A percentile compares a stretch with the other conserved stretches of the same genome.
phyloP scores from a whole-genome alignment of 2,888 invertebrate species.

The Lepidocyrtinus sp. region DNA sequence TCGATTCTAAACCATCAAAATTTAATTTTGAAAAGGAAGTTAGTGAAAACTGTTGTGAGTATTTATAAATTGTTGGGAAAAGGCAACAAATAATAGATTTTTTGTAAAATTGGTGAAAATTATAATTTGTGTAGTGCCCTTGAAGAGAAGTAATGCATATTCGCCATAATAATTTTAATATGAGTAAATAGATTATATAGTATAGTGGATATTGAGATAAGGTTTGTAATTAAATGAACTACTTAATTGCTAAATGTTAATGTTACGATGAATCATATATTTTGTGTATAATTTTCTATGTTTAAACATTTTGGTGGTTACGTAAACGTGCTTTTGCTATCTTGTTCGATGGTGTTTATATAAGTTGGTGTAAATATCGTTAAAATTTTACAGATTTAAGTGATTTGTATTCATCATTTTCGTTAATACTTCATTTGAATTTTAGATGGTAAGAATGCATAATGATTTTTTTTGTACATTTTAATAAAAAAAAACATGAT shows the following conservation, averaged over 20 bases:
- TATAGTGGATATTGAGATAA: no score
- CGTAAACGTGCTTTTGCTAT: constrained; percentile 1
- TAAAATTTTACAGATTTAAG: background rate
- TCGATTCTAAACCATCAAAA: no score
- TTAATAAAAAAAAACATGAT: constrained; percentile 16
- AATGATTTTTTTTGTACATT: constrained; percentile 1
- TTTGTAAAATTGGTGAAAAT: background rate
- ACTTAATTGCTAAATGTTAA: no score
- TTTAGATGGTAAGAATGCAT: background rate
- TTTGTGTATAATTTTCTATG: background rate
- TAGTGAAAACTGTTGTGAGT: no score
- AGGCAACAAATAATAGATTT: background rate
- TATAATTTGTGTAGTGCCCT: background rate
- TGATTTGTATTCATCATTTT: background rate
- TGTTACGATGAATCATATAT: no score
- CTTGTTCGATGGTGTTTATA: background rate
- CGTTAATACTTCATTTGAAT: constrained; percentile 1
- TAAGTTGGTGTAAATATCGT: constrained; percentile 5
- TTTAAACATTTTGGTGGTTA: constrained; percentile 15
- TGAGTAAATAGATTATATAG: no score
- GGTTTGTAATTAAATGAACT: no score
- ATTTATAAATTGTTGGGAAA: no score
- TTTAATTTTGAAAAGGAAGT: no score
- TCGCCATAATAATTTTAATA: constrained; percentile 6
- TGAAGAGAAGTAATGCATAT: constrained; percentile 16